Percentiles rank a stretch among this genome's conserved stretches.
phyloP scores from a whole-genome alignment of 2,797 vertebrate genomes.

The Remorina albescens region DNA sequence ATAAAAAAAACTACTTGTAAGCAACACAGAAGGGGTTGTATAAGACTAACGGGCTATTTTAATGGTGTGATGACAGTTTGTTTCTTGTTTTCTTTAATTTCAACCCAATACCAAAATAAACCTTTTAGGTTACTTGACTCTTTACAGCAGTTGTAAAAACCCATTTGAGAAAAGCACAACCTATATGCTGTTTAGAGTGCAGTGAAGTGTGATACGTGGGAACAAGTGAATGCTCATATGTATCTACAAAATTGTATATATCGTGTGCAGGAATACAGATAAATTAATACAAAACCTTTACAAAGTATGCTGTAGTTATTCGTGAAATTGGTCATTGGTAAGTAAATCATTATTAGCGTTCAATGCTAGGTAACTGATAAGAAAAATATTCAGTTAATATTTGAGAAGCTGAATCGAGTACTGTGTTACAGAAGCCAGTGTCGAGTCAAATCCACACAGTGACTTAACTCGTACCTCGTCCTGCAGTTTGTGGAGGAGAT shows the following conservation, averaged over 20 bases:
- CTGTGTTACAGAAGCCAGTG: slow-evolving; percentile 33
- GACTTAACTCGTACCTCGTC: slow-evolving; percentile 38
- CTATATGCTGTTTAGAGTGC: slow-evolving; percentile 19
- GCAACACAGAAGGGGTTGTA: slow-evolving; percentile 1
- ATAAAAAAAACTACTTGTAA: not conserved
- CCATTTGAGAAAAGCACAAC: slow-evolving; percentile 21
- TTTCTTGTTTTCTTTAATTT: slow-evolving; percentile 11
- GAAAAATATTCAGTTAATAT: slow-evolving; percentile 26
- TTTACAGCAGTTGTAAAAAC: slow-evolving; percentile 25
- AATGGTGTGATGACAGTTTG: not conserved
- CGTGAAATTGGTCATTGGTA: slow-evolving; percentile 49
- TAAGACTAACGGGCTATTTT: slow-evolving; percentile 19
- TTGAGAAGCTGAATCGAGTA: slow-evolving; percentile 43
- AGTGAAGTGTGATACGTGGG: slow-evolving; percentile 47
- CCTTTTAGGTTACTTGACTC: not conserved
- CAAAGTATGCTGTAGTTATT: slow-evolving; percentile 32
- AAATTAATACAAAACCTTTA: slow-evolving; percentile 54
- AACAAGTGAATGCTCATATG: slow-evolving; percentile 33
- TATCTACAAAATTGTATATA: slow-evolving; percentile 59
- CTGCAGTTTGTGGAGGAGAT: slow-evolving; percentile 41
- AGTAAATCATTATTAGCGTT: slow-evolving; percentile 53
- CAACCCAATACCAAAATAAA: slow-evolving; percentile 13
- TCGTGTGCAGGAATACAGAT: slow-evolving; percentile 62
- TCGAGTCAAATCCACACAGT: slow-evolving; percentile 42
- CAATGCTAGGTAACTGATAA: slow-evolving; percentile 45